Evolutionary conservation across 1,140 invertebrate species (phyloP).

Genomic region (Ceratoteleas bidentatus): DNA sequence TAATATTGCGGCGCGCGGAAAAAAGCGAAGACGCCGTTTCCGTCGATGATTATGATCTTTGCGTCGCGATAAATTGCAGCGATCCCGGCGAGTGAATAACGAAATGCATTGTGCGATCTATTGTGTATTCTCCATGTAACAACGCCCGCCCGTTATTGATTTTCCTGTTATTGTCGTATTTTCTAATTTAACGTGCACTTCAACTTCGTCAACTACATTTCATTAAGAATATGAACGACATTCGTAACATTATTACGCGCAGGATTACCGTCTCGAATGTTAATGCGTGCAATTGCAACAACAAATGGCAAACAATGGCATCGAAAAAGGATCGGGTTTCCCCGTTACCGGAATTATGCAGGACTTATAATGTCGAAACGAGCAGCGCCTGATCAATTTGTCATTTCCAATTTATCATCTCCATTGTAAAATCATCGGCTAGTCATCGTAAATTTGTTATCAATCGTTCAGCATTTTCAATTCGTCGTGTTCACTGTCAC

Average conservation of each 20-base stretch:
- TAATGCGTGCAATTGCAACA: no score
- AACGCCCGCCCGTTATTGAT: conserved; percentile 29
- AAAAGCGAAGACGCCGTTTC: conserved; percentile 8
- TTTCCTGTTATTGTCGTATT: conserved; percentile 27
- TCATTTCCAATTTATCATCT: no score
- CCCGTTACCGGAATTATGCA: no score
- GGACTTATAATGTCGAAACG: no score
- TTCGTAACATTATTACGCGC: conserved; percentile 8
- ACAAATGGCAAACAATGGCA: no score
- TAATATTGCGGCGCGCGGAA: conserved; percentile 6
- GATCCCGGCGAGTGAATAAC: conserved; percentile 32
- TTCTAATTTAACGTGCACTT: conserved; percentile 31
- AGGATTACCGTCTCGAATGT: neutral
- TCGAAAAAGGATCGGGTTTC: no score
- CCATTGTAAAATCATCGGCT: no score
- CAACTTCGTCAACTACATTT: conserved; percentile 37
- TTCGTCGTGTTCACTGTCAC: no score
- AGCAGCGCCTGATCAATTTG: no score
- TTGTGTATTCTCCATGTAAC: conserved; percentile 10
- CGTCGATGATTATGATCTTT: conserved; percentile 34
- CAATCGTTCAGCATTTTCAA: no score
- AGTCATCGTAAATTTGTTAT: no score
- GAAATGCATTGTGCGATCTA: conserved; percentile 19
- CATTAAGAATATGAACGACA: conserved; percentile 14
- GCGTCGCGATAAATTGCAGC: conserved; percentile 22